phyloP scores from a whole-genome alignment of 2,797 vertebrate species.

The Enteromius paludinosus region DNA sequence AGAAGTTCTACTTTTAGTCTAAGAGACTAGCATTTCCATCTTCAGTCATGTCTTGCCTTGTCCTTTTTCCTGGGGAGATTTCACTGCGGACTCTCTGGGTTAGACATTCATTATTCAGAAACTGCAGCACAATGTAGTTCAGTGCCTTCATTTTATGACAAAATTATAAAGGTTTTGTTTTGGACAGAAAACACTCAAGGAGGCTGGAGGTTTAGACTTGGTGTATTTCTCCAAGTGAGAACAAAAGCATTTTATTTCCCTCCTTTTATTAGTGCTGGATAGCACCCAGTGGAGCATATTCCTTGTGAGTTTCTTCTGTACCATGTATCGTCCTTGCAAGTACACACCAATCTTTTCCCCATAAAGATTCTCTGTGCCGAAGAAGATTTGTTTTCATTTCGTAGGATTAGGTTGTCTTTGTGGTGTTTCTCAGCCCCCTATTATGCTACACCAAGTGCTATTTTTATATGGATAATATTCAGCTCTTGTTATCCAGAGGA shows the following conservation, averaged over 20 bases:
- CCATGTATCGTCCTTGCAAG: slow-evolving; percentile 55
- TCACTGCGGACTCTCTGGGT: slow-evolving; percentile 23
- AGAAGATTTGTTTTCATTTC: slow-evolving; percentile 47
- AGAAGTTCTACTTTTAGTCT: slow-evolving; percentile 25
- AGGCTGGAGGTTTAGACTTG: slow-evolving; percentile 37
- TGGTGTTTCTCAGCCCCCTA: slow-evolving; percentile 8
- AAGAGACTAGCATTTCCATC: slow-evolving; percentile 27
- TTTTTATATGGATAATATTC: slow-evolving; percentile 25
- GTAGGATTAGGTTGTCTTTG: slow-evolving; percentile 24
- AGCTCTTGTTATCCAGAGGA: background rate
- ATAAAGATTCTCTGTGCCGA: slow-evolving; percentile 45
- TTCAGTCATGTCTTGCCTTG: slow-evolving; percentile 10
- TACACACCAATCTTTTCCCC: slow-evolving; percentile 43
- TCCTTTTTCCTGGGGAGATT: slow-evolving; percentile 8
- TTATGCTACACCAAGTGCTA: slow-evolving; percentile 1
- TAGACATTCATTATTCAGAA: slow-evolving; percentile 45
- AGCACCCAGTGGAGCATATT: slow-evolving; percentile 42
- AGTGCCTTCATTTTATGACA: slow-evolving; percentile 43
- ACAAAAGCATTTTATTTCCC: slow-evolving; percentile 54
- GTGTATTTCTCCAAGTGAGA: slow-evolving; percentile 38
- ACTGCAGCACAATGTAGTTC: slow-evolving; percentile 30
- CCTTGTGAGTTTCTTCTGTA: slow-evolving; percentile 42
- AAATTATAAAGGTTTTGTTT: slow-evolving; percentile 53
- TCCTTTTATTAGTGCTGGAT: slow-evolving; percentile 45
- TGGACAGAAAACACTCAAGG: slow-evolving; percentile 46